Evolutionary conservation across 2,797 vertebrate species (phyloP).

Genomic region (Pitangus sulphuratus): DNA sequence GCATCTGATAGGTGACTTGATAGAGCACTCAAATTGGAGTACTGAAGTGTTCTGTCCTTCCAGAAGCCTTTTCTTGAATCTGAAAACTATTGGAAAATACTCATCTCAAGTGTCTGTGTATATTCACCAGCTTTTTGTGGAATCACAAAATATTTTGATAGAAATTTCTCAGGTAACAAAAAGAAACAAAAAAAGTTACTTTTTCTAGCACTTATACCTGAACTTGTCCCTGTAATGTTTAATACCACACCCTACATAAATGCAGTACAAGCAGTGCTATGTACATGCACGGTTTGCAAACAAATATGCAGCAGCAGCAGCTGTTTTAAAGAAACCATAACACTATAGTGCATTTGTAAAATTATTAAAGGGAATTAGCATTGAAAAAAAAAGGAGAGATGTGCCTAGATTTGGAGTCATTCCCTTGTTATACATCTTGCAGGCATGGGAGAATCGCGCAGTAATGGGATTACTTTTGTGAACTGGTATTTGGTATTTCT

Average conservation of each 20-base stretch:
- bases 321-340: background rate
- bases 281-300: background rate
- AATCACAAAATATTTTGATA: background rate
- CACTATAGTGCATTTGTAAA: background rate
- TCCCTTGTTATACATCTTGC: background rate
- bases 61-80: background rate
- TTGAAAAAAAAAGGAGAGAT: background rate
- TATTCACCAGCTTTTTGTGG: background rate
- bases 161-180: background rate
- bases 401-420: background rate
- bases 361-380: background rate
- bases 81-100: background rate
- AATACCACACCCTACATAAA: background rate
- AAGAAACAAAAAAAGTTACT: background rate
- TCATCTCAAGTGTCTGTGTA: background rate
- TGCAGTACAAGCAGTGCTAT: background rate
- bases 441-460: background rate
- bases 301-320: background rate
- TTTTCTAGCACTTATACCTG: background rate
- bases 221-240: background rate
- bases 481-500: background rate
- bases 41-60: background rate
- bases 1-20: background rate
- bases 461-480: background rate
- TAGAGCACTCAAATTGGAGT: background rate